phyloP scores from a whole-genome alignment of 2,797 vertebrate species.

The Argentina silus region DNA sequence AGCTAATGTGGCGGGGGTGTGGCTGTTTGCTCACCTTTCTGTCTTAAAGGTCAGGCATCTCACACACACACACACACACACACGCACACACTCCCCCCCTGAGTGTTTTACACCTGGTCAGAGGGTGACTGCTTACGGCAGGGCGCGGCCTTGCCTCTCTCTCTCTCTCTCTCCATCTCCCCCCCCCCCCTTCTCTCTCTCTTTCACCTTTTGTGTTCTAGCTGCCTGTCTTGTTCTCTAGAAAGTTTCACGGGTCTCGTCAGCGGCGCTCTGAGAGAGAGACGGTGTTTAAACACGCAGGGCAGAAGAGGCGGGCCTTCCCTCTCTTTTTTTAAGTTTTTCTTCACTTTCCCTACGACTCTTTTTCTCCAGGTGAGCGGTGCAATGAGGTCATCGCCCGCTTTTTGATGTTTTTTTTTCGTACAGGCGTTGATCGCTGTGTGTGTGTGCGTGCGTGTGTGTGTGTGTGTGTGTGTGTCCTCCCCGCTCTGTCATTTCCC shows the following conservation, averaged over 20 bases:
- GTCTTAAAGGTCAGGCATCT: slow-evolving; percentile 56
- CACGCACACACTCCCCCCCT: slow-evolving; percentile 39
- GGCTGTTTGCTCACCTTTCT: slow-evolving; percentile 69
- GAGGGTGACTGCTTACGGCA: slow-evolving; percentile 27
- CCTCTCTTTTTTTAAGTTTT: background rate
- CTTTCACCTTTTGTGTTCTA: background rate
- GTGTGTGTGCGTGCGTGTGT: too few species aligned
- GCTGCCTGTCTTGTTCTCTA: background rate
- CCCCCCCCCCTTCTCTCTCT: background rate
- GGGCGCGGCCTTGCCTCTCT: slow-evolving; percentile 49
- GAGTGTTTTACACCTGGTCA: slow-evolving; percentile 72
- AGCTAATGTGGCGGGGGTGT: slow-evolving; percentile 25
- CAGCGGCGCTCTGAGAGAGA: background rate
- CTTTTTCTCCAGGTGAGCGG: background rate
- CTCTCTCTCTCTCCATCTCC: slow-evolving; percentile 6
- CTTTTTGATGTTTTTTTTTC: too few species aligned
- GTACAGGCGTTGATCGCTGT: too few species aligned
- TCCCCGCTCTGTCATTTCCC: too few species aligned
- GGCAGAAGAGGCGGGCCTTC: background rate
- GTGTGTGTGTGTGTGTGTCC: too few species aligned
- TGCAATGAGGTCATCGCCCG: too few species aligned
- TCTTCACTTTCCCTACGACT: background rate
- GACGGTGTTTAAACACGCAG: background rate
- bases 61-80: slow-evolving; percentile 8
- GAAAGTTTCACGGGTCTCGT: background rate